Evolutionary conservation across 2,797 vertebrate genomes (phyloP), one percentile per base, ranked within the genome.

Genomic region (Chiloscyllium punctatum): DNA sequence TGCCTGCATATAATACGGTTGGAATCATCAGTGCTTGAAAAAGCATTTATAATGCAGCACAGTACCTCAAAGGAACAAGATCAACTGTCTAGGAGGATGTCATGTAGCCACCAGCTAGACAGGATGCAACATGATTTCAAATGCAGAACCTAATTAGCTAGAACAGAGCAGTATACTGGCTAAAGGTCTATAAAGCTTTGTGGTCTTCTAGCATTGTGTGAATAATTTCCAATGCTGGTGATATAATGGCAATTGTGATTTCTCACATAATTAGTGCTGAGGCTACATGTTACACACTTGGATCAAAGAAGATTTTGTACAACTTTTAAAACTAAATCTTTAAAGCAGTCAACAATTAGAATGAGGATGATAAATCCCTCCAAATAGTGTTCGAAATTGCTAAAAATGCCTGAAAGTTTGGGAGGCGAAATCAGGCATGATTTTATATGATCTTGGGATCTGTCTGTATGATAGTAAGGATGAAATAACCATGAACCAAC

Each of bases 121-220:
- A 53, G 11, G 37, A 72, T 95, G 51, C 69, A 53, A 53, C 94
- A 77, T 33, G 71, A 30, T 74, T 95, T 77, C 71, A 77, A 72
- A 48, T 30, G n/a, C 94, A 95, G 71, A 74, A 95, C 42, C 94
- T 95, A 95, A 95, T 95, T 95, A 95, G 94, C 94, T 53, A 95
- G 94, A 74, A 95, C 71, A 77, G 94, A 53, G 27, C 71, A 72
- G 37, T 33, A 53, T 71, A 21, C 71, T 3, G 71, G 71, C 94
- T 95, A 72, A 72, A 51, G 94, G 94, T 74, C 69, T 72, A 95
- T 77, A 71, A n/a, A 42, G 68, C 16, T 95, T 71, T 74, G 94
- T 51, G 30, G 37, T 77, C 68, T 94, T 51, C 48, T 15, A 66
- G 30, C 66, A 57, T 57, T 53, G 71, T 77, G 42, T 77, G 94